Conservation (phyloP, 2,797 vertebrate species). For the Acanthis flammea region DNA sequence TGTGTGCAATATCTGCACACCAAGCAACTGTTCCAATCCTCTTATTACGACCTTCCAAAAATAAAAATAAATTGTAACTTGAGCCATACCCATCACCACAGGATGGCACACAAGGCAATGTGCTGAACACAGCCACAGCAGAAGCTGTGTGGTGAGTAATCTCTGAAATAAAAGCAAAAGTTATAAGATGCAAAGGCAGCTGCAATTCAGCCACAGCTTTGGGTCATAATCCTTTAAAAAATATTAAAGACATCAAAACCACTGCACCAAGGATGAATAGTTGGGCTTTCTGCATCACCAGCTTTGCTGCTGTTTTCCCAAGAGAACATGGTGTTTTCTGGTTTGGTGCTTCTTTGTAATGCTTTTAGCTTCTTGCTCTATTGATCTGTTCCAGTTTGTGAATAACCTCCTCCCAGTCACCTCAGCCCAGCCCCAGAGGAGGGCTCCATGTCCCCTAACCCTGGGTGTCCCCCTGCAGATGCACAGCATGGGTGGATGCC, state of each 20-base stretch:
- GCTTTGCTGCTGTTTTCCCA: neutral
- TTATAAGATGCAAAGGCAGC: neutral
- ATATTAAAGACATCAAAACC: neutral
- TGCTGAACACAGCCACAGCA: neutral
- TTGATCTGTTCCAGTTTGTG: neutral
- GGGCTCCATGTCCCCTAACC: neutral
- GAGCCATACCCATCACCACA: neutral
- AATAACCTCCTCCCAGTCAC: neutral
- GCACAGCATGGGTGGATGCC: accelerated
- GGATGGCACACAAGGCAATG: neutral
- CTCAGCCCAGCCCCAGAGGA: accelerated
- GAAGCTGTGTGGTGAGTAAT: neutral
- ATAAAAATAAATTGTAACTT: neutral
- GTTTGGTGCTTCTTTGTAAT: neutral
- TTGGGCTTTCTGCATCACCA: neutral
- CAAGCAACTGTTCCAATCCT: neutral
- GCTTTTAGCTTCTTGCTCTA: neutral
- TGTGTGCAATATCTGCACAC: accelerated
- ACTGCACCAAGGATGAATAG: neutral
- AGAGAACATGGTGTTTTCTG: neutral
- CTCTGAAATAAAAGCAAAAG: neutral
- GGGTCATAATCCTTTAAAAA: neutral
- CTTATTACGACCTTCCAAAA: neutral
- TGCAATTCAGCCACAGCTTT: neutral
- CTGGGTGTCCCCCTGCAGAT: neutral